Base-by-base conservation (phyloP, 2,888 invertebrate species). In the Chymomyza procnemis region DNA sequence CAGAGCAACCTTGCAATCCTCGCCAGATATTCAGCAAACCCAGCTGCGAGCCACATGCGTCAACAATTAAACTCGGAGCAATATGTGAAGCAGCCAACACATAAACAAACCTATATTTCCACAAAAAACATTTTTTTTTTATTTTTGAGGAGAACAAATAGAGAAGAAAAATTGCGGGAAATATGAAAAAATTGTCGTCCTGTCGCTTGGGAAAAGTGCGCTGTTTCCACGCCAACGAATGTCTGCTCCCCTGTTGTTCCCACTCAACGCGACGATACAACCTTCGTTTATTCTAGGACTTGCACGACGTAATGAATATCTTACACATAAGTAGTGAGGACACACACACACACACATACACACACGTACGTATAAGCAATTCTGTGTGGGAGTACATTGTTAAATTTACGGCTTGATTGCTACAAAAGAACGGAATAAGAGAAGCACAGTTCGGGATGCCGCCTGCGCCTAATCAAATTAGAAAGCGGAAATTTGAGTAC, bases 381-480 rank as follows among this genome's bases (percentile, higher is more conserved):
- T 26, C 8, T 46, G 52, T 19, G n/a, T 64, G 46, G 52, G n/a
- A 46, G 56, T 19, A 50, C 34, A 41, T 41, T 12, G 34, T 41
- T 41, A 41, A 41, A 41, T 9, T 9, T 41, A 5, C 34, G 9
- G 1, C 6, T 41, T 41, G 34, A 41, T 41, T 41, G 9, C 34
- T 41, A 1, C 9, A 12, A 41, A 41, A 41, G 34, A 41, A 12
- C 34, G 34, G 12, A 41, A 41, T 41, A 41, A 41, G 34, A 12
- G 6, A 3, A 41, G 26, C 26, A 26, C 1, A 26, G 26, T 41
- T 69, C 78, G 75, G 75, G 84, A 69, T 48, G 69, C 52, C 81
- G 64, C 76, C 76, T 66, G 81, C 69, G 79, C 75, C 85, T 81
- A 86, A 81, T 81, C 86, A 81, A 81, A 86, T 84, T 80, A 86